phyloP scores from a whole-genome alignment of 2,888 invertebrate genomes.

The Scrobipalpa costella region DNA sequence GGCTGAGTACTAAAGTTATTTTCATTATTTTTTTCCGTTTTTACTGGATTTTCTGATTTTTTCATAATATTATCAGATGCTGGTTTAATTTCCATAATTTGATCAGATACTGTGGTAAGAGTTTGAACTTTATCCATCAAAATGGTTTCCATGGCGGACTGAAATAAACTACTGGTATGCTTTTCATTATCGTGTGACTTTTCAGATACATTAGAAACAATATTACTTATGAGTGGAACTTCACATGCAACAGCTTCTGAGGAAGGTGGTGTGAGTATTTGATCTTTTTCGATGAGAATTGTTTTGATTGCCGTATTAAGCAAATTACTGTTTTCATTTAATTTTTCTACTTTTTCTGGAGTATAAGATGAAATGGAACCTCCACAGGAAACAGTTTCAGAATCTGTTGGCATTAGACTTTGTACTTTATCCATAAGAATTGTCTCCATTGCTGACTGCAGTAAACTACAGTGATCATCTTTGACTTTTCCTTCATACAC shows the following conservation, averaged over 20 bases:
- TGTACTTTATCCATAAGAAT: constrained; percentile 75
- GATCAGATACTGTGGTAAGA: constrained; percentile 41
- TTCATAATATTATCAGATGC: neutral
- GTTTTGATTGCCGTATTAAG: constrained; percentile 39
- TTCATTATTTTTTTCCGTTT: neutral
- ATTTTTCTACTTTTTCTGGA: neutral
- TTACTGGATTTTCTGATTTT: neutral
- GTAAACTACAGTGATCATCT: constrained; percentile 33
- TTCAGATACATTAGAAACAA: neutral
- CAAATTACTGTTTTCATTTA: neutral
- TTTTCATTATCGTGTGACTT: neutral
- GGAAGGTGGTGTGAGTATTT: neutral
- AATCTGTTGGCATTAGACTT: constrained; percentile 43
- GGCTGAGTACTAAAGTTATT: neutral
- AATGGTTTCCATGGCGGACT: constrained; percentile 77
- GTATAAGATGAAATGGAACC: neutral
- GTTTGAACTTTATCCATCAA: constrained; percentile 75
- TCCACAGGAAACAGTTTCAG: neutral
- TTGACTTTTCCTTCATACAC: constrained; percentile 26
- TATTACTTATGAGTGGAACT: neutral
- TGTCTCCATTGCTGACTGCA: constrained; percentile 74
- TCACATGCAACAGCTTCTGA: neutral
- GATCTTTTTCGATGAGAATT: neutral
- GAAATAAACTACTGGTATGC: constrained; percentile 55
- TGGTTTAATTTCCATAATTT: neutral